Conservation (phyloP, 1,140 invertebrate genomes). For the Nomia melanderi region DNA sequence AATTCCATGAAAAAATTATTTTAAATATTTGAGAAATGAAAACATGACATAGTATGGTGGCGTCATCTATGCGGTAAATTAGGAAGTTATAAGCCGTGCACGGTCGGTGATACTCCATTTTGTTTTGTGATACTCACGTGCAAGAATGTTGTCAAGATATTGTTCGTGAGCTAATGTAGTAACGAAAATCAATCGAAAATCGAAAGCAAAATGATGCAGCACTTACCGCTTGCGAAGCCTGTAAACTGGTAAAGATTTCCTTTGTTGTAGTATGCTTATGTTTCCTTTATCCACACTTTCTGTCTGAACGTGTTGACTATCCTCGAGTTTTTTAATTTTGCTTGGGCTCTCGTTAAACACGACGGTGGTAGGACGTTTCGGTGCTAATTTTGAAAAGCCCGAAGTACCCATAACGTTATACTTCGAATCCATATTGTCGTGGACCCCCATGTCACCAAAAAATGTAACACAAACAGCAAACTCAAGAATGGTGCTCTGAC, state of each 20-base stretch:
- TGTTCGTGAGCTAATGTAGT: background rate
- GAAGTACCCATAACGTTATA: constrained; percentile 69
- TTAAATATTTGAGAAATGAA: no score
- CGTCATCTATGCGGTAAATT: no score
- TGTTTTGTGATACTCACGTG: constrained; percentile 4
- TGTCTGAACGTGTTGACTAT: constrained; percentile 19
- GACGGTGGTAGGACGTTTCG: constrained; percentile 68
- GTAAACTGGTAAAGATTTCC: constrained; percentile 81
- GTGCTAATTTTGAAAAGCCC: constrained; percentile 68
- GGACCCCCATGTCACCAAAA: constrained; percentile 71
- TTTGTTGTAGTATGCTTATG: constrained; percentile 78
- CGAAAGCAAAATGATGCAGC: constrained; percentile 3
- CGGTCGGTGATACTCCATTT: constrained; percentile 30
- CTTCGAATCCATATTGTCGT: constrained; percentile 74
- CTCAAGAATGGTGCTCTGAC: background rate
- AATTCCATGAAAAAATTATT: no score
- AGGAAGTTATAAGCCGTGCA: background rate
- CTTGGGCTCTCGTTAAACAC: constrained; percentile 60
- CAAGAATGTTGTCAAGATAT: background rate
- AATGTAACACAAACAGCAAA: background rate
- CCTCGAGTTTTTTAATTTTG: constrained; percentile 65
- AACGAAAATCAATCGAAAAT: background rate
- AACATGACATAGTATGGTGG: no score
- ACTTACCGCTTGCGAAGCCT: constrained; percentile 77
- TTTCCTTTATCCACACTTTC: constrained; percentile 64